These are phyloP conservation scores for Lepidothrix coronata DNA, from an alignment of 2,113 vertebrate genomes.

Conservation along the genomic window DNA sequence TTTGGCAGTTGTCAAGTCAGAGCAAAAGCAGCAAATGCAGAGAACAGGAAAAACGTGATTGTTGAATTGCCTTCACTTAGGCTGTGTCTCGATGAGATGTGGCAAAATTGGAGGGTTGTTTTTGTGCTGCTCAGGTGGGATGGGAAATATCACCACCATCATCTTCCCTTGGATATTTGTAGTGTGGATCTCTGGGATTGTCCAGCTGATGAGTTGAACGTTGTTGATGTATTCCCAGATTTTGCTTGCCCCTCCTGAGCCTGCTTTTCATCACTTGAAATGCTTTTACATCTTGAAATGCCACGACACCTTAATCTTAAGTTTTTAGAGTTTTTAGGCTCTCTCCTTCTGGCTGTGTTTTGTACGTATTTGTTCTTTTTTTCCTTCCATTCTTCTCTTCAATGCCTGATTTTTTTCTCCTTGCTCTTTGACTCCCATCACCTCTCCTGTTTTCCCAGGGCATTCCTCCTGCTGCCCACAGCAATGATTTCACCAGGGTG, in stretches of 20 bases:
- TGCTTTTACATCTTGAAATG: neutral
- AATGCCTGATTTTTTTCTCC: neutral
- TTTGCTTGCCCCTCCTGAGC: neutral
- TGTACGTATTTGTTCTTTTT: neutral
- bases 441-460: neutral
- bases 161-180: neutral
- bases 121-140: neutral
- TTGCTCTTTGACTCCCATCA: neutral
- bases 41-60: neutral
- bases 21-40: neutral
- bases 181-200: neutral
- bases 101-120: neutral
- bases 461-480: neutral
- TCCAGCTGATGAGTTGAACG: neutral
- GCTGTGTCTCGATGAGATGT: rapidly evolving
- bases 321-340: neutral
- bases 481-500: neutral
- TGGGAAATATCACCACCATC: neutral
- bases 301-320: rapidly evolving
- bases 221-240: neutral
- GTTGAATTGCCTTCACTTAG: neutral
- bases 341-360: neutral
- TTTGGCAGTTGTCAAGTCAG: neutral
- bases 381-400: neutral
- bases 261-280: neutral